Base-by-base conservation (phyloP, 2,797 vertebrate genomes). In the Centroberyx gerrardi region DNA sequence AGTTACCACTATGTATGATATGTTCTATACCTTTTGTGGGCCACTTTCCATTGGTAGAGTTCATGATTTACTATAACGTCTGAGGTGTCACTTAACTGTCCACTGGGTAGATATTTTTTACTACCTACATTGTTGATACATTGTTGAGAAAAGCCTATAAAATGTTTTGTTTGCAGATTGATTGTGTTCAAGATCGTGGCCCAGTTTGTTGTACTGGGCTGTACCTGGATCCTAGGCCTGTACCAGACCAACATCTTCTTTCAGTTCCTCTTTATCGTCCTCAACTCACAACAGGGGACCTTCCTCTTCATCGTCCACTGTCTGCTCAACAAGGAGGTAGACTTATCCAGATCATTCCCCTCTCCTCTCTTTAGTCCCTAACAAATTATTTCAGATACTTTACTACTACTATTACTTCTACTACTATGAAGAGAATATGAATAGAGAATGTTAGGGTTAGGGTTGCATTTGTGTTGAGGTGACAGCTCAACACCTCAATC, bases 201-300 rank as follows among this genome's bases (percentile, higher is more conserved):
- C 64, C 94, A 94, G 86, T 93, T 91, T 69, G 81, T 94, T 70
- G 80, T 94, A 4, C 75, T 94, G 80, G 93, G 94, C 75, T 93
- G 94, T 51, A 72, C 93, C 38, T 95, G 93, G 93, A 82, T 94
- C 69, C 86, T 93, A 52, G 94, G 94, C 0, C 75, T 95, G 44
- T 94, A 93, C 88, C 86, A 83, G 76, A 6, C 33, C 0, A 87
- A 82, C 52, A 53, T 88, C 17, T 84, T 86, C 81, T 89, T 93
- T 31, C 81, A 82, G 68, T 82, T 93, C 60, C 44, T 94, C 58
- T 94, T 95, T 28, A 89, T 94, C 3, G 1, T 94, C 6, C 72
- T 94, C 3, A 95, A 94, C 84, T 94, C 93, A 4, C 93, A 94
- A 80, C 93, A 94, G 72, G 94, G 93, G 33, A 94, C 93, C 54